phyloP scores from a whole-genome alignment of 2,797 vertebrate genomes.

The Lacerta agilis region DNA sequence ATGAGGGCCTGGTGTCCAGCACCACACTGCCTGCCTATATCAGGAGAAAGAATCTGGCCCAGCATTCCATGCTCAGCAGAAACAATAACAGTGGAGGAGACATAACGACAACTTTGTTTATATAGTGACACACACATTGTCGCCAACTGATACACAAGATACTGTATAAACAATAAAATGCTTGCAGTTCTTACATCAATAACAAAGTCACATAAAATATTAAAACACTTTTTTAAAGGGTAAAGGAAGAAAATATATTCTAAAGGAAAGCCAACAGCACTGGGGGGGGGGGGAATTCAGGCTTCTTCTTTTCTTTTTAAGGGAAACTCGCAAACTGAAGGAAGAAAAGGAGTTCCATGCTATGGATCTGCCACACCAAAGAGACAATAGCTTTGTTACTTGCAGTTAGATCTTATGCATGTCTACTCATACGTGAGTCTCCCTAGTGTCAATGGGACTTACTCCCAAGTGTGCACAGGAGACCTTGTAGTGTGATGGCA shows the following conservation, averaged over 20 bases:
- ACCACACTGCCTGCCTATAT: background rate
- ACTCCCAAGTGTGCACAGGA: background rate
- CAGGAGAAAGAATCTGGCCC: background rate
- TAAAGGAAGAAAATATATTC: background rate
- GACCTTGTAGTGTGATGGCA: background rate
- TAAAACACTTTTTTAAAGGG: background rate
- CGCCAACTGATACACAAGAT: background rate
- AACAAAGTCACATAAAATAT: constrained; percentile 10
- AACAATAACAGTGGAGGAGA: background rate
- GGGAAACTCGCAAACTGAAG: background rate
- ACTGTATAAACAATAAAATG: background rate
- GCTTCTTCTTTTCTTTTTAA: background rate
- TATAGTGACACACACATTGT: background rate
- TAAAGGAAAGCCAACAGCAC: background rate
- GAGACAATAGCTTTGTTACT: background rate
- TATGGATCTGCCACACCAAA: background rate
- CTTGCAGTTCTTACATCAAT: background rate
- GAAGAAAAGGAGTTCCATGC: background rate
- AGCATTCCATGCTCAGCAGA: background rate
- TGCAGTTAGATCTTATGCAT: background rate
- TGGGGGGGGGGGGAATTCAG: background rate
- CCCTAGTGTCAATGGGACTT: background rate
- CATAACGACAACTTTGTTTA: background rate
- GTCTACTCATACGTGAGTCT: background rate
- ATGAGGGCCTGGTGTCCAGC: background rate